Evolutionary conservation across 2,888 invertebrate species (phyloP).

Genomic region (Parnassius mnemosyne): DNA sequence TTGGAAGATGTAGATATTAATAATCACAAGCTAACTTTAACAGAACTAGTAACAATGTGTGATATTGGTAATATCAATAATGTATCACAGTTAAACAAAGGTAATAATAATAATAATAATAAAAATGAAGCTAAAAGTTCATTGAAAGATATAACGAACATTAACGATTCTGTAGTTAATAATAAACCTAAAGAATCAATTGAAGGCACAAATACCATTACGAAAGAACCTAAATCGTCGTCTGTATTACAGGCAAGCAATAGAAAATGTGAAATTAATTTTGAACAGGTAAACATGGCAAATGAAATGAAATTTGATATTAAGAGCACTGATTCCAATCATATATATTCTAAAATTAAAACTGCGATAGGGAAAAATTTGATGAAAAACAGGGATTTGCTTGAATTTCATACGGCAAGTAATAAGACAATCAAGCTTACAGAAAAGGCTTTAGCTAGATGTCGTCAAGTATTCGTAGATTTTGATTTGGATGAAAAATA

Average conservation of each 20-base stretch:
- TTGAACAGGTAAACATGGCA: slow-evolving; percentile 17
- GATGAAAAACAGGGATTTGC: slow-evolving; percentile 8
- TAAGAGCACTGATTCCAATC: background rate
- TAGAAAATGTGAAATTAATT: slow-evolving; percentile 22
- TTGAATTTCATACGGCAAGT: slow-evolving; percentile 49
- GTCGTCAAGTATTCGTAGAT: slow-evolving; percentile 37
- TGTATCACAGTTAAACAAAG: background rate
- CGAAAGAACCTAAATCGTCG: slow-evolving; percentile 7
- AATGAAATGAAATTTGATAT: slow-evolving; percentile 2
- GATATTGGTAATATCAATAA: slow-evolving; percentile 30
- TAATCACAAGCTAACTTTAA: slow-evolving; percentile 38
- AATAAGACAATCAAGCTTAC: slow-evolving; percentile 48
- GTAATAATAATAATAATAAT: background rate
- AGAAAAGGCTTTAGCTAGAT: slow-evolving; percentile 35
- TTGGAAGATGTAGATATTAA: slow-evolving; percentile 38
- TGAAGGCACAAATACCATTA: background rate
- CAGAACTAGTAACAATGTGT: slow-evolving; percentile 46
- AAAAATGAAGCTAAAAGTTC: background rate
- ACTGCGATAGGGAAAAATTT: background rate
- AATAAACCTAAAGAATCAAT: background rate
- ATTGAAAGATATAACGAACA: background rate
- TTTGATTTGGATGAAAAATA: slow-evolving; percentile 26
- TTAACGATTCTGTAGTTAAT: background rate
- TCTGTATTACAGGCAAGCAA: background rate
- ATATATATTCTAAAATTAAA: background rate